These are phyloP conservation scores for Laticauda colubrina DNA, from an alignment of 2,113 vertebrate genomes.

Conservation along the genomic window DNA sequence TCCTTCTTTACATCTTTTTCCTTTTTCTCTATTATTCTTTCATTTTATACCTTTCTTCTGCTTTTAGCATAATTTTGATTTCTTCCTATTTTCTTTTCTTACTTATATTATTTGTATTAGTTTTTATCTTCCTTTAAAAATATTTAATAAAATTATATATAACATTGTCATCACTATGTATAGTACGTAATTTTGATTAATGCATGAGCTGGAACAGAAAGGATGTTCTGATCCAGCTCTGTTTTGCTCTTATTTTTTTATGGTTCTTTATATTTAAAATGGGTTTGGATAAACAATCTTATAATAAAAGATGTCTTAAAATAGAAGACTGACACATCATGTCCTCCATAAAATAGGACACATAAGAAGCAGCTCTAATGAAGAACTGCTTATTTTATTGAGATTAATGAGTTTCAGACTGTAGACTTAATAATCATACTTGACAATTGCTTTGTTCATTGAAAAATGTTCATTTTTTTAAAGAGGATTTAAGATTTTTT, in stretches of 20 bases:
- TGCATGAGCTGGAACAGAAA: neutral
- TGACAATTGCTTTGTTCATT: neutral
- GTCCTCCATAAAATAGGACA: neutral
- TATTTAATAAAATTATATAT: neutral
- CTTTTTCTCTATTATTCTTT: neutral
- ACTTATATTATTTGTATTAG: neutral
- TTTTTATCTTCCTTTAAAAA: neutral
- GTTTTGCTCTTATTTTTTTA: neutral
- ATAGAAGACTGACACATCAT: neutral
- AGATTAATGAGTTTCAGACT: neutral
- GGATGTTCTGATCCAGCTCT: neutral
- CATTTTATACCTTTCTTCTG: neutral
- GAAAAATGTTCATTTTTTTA: neutral
- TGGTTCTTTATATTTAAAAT: neutral
- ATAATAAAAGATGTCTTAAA: neutral
- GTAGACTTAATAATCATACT: neutral
- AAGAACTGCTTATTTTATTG: neutral
- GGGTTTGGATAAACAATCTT: neutral
- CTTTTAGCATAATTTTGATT: neutral
- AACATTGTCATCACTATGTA: neutral
- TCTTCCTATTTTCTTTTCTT: neutral
- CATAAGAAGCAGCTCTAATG: neutral
- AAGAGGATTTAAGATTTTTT: no score
- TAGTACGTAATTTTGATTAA: neutral
- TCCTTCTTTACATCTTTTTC: neutral